Base-by-base conservation (phyloP, 35 echinoderm and acorn worm genomes). In the Chiridota heheva region DNA sequence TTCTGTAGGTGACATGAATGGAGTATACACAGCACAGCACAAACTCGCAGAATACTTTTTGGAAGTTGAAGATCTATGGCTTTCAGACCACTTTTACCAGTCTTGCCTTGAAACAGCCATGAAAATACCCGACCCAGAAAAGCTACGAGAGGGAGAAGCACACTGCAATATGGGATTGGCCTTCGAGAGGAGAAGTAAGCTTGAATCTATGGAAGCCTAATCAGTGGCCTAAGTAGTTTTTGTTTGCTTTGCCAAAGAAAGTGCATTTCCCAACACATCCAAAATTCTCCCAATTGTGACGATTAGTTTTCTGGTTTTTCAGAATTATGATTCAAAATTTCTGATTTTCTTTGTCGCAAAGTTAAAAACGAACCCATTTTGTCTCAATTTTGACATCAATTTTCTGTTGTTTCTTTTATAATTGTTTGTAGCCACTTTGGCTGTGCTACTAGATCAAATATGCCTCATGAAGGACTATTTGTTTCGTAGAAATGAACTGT, bases 121-220 rank as follows among this genome's bases (percentile, higher is more conserved):
- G 28, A 73, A 88, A 33, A 82, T 98, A 4, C 67, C 61, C 0
- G 95, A 82, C 45, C 63, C 67, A 58, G 95, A 89, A 31, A 75
- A 82, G 15, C 72, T 67, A 39, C 82, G 81, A 39, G 87, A 90
- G 24, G 95, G 78, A n/a, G 89, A 98, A 37, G 95, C 95, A 2
- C 81, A 98, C 58, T 98, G 95, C 61, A 86, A 98, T 61, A 84
- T 98, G 47, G 95, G 89, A n/a, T 57, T 88, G n/a, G 95, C 84
- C 31, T 98, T 80, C 70, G 95, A 98, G 82, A 87, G 89, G 30
- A 98, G 89, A 29, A 74, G 95, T 98, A 92, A 98, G 95, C 87
- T 20, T 30, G 22, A 36, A 4, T 8, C 33, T 60, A 58, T 69
- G 33, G 18, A n/a, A n/a, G n/a, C n/a, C n/a, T n/a, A n/a, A n/a